Conservation (phyloP, 2,888 invertebrate species). For the Eubasilissa splendida region DNA sequence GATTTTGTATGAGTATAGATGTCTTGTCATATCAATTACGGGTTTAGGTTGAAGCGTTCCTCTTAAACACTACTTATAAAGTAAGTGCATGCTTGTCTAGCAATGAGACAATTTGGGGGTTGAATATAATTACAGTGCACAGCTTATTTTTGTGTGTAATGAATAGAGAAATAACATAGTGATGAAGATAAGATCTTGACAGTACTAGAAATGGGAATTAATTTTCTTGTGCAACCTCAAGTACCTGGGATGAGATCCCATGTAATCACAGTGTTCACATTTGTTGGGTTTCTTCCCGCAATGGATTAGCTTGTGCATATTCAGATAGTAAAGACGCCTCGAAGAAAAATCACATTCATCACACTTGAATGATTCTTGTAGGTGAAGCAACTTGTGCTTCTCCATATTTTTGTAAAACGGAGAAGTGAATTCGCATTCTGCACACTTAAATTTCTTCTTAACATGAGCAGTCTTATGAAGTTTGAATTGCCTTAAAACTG, state of each 20-base stretch:
- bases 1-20: no score
- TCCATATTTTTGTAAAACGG: background rate
- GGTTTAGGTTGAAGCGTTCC: no score
- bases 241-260: conserved; percentile 2
- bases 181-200: no score
- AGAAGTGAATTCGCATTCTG: background rate
- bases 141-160: no score
- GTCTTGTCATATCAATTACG: no score
- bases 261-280: conserved; percentile 24
- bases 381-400: conserved; percentile 1
- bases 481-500: conserved; percentile 10
- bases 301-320: conserved; percentile 32
- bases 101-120: no score
- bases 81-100: no score
- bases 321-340: background rate
- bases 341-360: conserved; percentile 21
- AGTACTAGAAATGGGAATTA: conserved; percentile 10
- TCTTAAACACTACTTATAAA: no score
- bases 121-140: no score
- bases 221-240: conserved; percentile 26
- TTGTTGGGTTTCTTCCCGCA: background rate
- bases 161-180: no score
- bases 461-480: conserved; percentile 12
- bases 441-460: conserved; percentile 6
- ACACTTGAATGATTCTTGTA: background rate